Conservation (phyloP, 2,888 invertebrate species). For the Apodemia duryi region DNA sequence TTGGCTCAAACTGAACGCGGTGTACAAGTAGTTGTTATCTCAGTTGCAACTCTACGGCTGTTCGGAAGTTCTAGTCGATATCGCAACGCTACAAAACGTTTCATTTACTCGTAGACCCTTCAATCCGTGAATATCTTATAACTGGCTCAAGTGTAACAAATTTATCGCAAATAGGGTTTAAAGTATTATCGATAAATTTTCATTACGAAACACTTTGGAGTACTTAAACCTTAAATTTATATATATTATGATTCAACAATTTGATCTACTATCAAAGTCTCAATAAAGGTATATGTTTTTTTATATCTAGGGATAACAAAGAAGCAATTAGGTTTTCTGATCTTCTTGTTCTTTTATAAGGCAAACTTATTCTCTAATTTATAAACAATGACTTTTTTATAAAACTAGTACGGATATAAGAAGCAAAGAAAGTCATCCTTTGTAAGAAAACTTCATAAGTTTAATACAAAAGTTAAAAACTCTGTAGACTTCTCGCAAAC, state of each 20-base stretch:
- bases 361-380: too few species aligned
- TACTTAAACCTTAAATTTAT: too few species aligned
- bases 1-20: neutral
- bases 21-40: neutral
- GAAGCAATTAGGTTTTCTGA: too few species aligned
- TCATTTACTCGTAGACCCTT: neutral
- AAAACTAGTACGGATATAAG: too few species aligned
- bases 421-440: too few species aligned
- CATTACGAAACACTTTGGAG: too few species aligned
- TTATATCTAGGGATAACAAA: too few species aligned
- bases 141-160: neutral
- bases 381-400: too few species aligned
- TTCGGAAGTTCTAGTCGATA: neutral
- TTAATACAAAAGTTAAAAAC: neutral
- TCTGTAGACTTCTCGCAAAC: neutral
- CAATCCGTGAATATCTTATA: neutral
- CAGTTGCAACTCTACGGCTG: neutral
- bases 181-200: neutral
- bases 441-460: neutral
- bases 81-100: neutral
- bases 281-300: too few species aligned
- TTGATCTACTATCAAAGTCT: too few species aligned
- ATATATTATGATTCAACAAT: too few species aligned
- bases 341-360: too few species aligned
- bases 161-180: neutral